Percentiles rank a stretch among this genome's conserved stretches.
Conservation (phyloP, 2,797 vertebrate species). For the Sandelia bainsii region DNA sequence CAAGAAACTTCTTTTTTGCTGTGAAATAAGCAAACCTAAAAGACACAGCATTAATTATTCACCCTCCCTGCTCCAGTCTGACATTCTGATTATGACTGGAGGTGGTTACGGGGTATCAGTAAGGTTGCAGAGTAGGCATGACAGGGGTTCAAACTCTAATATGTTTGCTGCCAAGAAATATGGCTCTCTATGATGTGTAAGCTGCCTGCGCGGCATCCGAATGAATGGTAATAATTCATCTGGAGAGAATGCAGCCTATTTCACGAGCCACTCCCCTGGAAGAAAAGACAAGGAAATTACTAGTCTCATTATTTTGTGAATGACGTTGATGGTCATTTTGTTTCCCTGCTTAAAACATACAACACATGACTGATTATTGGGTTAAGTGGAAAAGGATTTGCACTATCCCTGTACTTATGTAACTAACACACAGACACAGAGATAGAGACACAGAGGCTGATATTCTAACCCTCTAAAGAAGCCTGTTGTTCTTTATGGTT, state of each 20-base stretch:
- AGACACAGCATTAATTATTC: constrained; percentile 82
- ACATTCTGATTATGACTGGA: constrained; percentile 78
- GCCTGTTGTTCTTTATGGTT: constrained; percentile 55
- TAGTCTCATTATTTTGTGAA: constrained; percentile 56
- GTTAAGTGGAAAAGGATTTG: constrained; percentile 26
- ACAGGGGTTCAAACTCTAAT: constrained; percentile 70
- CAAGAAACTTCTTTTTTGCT: constrained; percentile 72
- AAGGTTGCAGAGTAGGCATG: constrained; percentile 70
- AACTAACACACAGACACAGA: constrained; percentile 24
- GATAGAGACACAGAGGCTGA: constrained; percentile 12
- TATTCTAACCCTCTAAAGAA: constrained; percentile 41
- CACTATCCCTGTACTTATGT: constrained; percentile 12
- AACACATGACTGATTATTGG: constrained; percentile 13
- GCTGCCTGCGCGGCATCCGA: constrained; percentile 54
- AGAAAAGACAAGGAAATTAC: constrained; percentile 59
- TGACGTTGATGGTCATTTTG: constrained; percentile 57
- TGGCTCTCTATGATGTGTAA: constrained; percentile 56
- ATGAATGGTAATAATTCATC: constrained; percentile 64
- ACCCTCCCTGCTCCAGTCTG: constrained; percentile 65
- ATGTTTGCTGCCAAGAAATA: constrained; percentile 72
- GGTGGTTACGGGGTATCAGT: constrained; percentile 69
- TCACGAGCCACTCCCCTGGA: constrained; percentile 48
- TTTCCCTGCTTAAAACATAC: constrained; percentile 39
- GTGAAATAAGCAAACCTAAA: constrained; percentile 75
- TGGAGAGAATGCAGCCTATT: constrained; percentile 49